Percentiles rank a stretch among this genome's conserved stretches.
Evolutionary conservation across 2,113 vertebrate species (phyloP).

Genomic region (Ochotona curzoniae): DNA sequence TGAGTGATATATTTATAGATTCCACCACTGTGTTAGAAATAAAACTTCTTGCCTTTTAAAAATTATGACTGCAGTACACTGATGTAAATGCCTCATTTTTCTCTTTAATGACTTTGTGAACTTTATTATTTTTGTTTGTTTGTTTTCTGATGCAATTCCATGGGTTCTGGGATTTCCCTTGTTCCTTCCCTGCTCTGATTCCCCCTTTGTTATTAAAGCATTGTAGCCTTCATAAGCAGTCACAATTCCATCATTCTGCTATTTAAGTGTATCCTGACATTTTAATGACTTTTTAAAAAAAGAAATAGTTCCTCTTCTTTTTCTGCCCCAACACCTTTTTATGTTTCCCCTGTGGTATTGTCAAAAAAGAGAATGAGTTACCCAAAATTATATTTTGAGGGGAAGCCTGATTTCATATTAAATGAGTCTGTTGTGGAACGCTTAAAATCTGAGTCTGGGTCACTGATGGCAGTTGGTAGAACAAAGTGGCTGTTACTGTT

Average conservation of each 20-base stretch:
- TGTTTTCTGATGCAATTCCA: too few species aligned
- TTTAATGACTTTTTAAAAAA: not conserved
- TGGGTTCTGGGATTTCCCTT: too few species aligned
- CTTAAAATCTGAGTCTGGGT: too few species aligned
- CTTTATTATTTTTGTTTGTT: too few species aligned
- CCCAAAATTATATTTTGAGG: conserved; percentile 15
- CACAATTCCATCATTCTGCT: too few species aligned
- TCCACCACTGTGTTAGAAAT: conserved; percentile 56
- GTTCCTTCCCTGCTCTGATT: too few species aligned
- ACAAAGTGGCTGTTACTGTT: too few species aligned
- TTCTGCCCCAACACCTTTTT: not conserved
- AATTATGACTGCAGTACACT: conserved; percentile 19
- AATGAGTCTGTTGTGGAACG: not conserved
- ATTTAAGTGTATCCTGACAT: too few species aligned
- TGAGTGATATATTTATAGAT: conserved; percentile 44
- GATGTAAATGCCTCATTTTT: not conserved
- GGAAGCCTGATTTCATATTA: conserved; percentile 23
- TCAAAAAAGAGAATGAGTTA: conserved; percentile 34
- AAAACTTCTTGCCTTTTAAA: conserved; percentile 24
- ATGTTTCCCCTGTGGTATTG: not conserved
- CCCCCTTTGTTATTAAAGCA: too few species aligned
- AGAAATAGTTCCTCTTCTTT: not conserved
- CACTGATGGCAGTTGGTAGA: too few species aligned
- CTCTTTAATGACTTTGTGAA: too few species aligned
- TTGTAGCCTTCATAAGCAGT: too few species aligned